Conservation (phyloP, 2,113 vertebrate species). For the Reinhardtius hippoglossoides region DNA sequence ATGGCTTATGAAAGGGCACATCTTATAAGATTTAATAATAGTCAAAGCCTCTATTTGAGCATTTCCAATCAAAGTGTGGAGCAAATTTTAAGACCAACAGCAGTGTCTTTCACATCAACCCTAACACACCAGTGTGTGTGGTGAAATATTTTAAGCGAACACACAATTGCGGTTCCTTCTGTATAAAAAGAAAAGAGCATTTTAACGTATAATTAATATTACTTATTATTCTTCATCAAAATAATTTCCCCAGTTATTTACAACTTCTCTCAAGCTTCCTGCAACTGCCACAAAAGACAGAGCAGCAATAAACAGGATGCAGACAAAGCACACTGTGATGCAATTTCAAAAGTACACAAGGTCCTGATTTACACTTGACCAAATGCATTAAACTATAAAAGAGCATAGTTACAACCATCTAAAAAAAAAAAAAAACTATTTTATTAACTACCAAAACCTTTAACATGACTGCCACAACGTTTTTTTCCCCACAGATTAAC, state of each 20-base stretch:
- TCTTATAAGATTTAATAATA: not conserved
- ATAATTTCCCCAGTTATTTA: slow-evolving; percentile 3
- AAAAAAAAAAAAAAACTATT: too few relatives aligned
- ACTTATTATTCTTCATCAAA: not conserved
- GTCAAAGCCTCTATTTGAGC: not conserved
- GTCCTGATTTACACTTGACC: slow-evolving; percentile 54
- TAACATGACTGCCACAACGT: not conserved
- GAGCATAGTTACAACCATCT: not conserved
- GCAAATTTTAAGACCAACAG: slow-evolving; percentile 17
- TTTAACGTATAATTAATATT: not conserved
- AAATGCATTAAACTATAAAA: slow-evolving; percentile 23
- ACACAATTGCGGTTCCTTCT: slow-evolving; percentile 16
- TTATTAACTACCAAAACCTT: not conserved
- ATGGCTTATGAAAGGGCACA: slow-evolving; percentile 3
- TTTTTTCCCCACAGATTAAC: slow-evolving; percentile 1
- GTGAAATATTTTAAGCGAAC: slow-evolving; percentile 47
- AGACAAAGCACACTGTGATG: slow-evolving; percentile 57
- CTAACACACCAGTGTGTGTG: slow-evolving; percentile 28
- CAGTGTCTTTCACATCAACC: slow-evolving; percentile 20
- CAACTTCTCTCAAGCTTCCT: slow-evolving; percentile 33
- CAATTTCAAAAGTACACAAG: slow-evolving; percentile 50
- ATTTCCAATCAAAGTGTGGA: slow-evolving; percentile 9
- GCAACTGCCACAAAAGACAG: slow-evolving; percentile 30
- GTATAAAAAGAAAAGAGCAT: not conserved
- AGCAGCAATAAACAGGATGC: slow-evolving; percentile 70